Conservation (phyloP, 2,113 vertebrate genomes). For the Ornithorhynchus anatinus region DNA sequence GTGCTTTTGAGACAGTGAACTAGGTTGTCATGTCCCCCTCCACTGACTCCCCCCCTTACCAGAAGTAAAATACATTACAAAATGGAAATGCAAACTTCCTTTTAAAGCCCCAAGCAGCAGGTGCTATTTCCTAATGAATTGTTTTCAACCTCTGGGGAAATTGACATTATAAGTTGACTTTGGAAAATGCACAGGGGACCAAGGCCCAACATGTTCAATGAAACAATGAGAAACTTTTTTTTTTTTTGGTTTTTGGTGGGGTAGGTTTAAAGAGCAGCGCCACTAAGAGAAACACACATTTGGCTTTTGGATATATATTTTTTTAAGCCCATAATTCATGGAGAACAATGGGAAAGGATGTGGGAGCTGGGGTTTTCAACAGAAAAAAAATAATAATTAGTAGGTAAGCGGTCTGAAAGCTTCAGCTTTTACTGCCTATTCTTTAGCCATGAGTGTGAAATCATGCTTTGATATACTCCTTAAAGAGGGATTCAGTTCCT, state of each 20-base stretch:
- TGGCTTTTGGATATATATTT: neutral
- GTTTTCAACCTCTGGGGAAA: slow-evolving; percentile 66
- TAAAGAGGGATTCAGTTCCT: no score
- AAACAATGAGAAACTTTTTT: slow-evolving; percentile 25
- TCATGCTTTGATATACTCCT: neutral
- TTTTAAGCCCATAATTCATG: slow-evolving; percentile 9
- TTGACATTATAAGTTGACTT: slow-evolving; percentile 51
- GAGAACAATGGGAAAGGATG: neutral
- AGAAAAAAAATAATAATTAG: no score
- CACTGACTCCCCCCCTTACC: neutral
- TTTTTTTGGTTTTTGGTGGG: no score
- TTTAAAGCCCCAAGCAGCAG: slow-evolving; percentile 63
- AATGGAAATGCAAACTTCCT: slow-evolving; percentile 72
- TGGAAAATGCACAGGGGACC: slow-evolving; percentile 55
- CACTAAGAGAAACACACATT: slow-evolving; percentile 9
- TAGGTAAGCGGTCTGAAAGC: no score
- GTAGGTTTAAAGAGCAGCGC: neutral
- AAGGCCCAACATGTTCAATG: slow-evolving; percentile 47
- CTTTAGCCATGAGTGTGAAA: neutral
- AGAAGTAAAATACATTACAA: slow-evolving; percentile 54
- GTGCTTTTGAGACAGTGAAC: slow-evolving; percentile 33
- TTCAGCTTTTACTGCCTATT: slow-evolving; percentile 12
- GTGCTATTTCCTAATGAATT: slow-evolving; percentile 70
- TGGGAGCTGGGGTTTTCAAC: neutral
- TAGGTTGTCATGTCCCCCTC: slow-evolving; percentile 48